These are phyloP conservation scores for Scaptomyza flava DNA, from an alignment of 2,888 invertebrate species.

Conservation along the genomic window DNA sequence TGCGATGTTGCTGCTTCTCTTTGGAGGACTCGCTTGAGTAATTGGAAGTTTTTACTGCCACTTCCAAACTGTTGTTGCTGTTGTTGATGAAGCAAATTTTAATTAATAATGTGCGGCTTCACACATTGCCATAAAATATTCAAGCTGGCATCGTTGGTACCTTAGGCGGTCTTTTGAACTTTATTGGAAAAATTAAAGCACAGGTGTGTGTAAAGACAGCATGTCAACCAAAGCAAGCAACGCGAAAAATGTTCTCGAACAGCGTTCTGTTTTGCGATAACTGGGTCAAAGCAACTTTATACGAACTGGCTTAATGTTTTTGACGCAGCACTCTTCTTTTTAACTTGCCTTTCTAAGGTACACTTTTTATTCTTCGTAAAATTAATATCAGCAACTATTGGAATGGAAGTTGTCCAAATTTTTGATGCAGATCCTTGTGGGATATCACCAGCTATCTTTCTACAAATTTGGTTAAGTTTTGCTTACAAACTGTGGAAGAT, in stretches of 20 bases:
- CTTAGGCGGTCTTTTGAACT: conserved; percentile 34
- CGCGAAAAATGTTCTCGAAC: background rate
- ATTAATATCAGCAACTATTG: background rate
- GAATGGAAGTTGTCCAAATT: too few relatives aligned
- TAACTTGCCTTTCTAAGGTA: background rate
- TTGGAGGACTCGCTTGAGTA: conserved; percentile 65
- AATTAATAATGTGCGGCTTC: conserved; percentile 79
- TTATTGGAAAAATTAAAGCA: conserved; percentile 32
- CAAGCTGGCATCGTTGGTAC: conserved; percentile 42
- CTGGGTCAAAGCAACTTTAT: background rate
- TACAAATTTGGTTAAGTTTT: too few relatives aligned
- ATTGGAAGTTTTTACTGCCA: conserved; percentile 79
- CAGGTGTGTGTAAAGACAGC: conserved; percentile 1
- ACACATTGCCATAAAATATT: conserved; percentile 72
- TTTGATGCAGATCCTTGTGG: too few relatives aligned
- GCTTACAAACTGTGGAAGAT: too few relatives aligned
- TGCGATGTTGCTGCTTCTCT: conserved; percentile 37
- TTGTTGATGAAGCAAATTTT: conserved; percentile 74
- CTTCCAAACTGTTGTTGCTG: conserved; percentile 22
- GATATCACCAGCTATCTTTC: too few relatives aligned
- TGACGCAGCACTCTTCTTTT: background rate
- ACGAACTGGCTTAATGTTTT: background rate
- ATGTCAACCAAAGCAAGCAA: background rate
- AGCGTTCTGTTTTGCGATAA: background rate
- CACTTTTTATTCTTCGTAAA: background rate